phyloP scores from a whole-genome alignment of 1,140 invertebrate species.

The Camponotus pennsylvanicus region DNA sequence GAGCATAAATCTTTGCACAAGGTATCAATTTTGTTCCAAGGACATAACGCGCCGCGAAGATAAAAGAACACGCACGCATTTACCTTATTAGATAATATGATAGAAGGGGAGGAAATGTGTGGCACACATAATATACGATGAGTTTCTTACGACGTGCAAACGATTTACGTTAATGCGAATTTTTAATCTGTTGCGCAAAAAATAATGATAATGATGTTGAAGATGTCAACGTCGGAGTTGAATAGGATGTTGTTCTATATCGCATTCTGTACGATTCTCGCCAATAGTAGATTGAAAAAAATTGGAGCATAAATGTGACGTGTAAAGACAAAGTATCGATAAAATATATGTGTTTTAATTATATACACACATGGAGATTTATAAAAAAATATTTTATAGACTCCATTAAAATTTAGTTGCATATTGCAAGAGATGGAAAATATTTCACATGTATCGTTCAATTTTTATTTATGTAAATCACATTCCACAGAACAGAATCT shows the following conservation, averaged over 20 bases:
- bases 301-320: not conserved
- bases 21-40: conserved; percentile 39
- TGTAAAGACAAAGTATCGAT: not conserved
- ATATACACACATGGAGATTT: not conserved
- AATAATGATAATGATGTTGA: not conserved
- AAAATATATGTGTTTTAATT: not conserved
- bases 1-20: conserved; percentile 43
- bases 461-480: too few species aligned
- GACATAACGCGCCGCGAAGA: not conserved
- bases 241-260: not conserved
- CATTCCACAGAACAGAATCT: too few species aligned
- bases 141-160: not conserved
- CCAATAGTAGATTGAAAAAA: not conserved
- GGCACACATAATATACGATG: not conserved
- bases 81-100: conserved; percentile 11
- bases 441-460: not conserved
- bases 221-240: not conserved
- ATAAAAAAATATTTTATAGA: not conserved
- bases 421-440: not conserved
- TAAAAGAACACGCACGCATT: conserved; percentile 1
- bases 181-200: not conserved
- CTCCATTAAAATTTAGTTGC: not conserved
- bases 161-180: not conserved
- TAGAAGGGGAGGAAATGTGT: not conserved
- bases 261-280: not conserved